Evolutionary conservation across 1,140 invertebrate species (phyloP).

Genomic region (Pissodes strobi): DNA sequence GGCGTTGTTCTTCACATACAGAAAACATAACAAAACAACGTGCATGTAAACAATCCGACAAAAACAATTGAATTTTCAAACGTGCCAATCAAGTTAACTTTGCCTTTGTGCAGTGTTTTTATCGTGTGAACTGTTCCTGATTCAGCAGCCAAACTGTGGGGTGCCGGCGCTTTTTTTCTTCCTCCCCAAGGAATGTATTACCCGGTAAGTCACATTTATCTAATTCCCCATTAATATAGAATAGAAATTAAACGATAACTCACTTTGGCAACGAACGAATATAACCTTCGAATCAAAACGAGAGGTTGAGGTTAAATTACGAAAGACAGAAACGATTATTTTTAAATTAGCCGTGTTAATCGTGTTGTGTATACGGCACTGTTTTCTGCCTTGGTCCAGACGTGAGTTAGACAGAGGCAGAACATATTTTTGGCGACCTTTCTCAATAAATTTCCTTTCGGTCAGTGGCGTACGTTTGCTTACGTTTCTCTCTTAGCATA

Average conservation of each 20-base stretch:
- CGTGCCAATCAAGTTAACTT: conserved; percentile 34
- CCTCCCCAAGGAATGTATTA: conserved; percentile 92
- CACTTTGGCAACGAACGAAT: conserved; percentile 5
- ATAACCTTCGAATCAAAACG: conserved; percentile 22
- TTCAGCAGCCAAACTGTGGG: conserved; percentile 90
- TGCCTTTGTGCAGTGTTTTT: conserved; percentile 46
- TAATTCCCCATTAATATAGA: background rate
- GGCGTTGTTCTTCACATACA: conserved; percentile 41
- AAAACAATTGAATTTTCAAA: conserved; percentile 3
- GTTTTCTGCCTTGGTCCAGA: conserved; percentile 7
- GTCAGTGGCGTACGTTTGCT: conserved; percentile 7
- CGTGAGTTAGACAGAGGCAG: conserved; percentile 12
- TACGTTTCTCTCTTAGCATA: background rate
- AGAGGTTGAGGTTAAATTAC: conserved; percentile 33
- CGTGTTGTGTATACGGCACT: conserved; percentile 2
- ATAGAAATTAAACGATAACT: background rate
- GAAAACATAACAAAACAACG: background rate
- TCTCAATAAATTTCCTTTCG: conserved; percentile 16
- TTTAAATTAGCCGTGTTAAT: conserved; percentile 14
- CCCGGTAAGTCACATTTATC: conserved; percentile 71
- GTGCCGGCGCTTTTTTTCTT: conserved; percentile 89
- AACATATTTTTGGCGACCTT: conserved; percentile 19
- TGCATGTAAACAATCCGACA: conserved; percentile 23
- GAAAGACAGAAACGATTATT: conserved; percentile 20
- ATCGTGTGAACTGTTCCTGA: conserved; percentile 54